Evolutionary conservation across 1,140 invertebrate genomes (phyloP), one percentile per base, ranked within the genome.

Genomic region (Carcinoscorpius rotundicauda): DNA sequence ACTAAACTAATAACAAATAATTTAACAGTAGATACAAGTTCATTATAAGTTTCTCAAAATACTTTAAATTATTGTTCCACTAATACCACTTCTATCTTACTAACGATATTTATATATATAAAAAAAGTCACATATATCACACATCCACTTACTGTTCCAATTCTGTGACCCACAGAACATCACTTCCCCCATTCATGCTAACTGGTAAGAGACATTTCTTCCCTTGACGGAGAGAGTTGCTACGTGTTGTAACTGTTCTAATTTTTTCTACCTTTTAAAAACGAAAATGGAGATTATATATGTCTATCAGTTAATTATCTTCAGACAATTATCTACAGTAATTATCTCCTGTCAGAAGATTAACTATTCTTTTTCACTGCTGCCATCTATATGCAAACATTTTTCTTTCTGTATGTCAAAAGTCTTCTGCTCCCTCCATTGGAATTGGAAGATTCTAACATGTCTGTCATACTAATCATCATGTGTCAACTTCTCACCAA

Each of bases 131-230:
- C 29, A 29, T 29, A 29, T 29, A 29, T 29, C 29, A 29, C 29
- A 29, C 29, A 29, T 29, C 29, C 6, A 68, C 62, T 66, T 66
- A 77, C 73, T 77, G 75, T 71, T 85, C 83, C 10, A 84, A 69
- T 68, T 85, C 83, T 49, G 80, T 81, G 29, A 82, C 78, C 79
- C 82, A 83, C 10, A 83, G 67, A 5, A 72, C 71, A 67, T 82
- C 81, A n/a, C 72, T 72, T 62, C 72, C 69, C 3, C 79, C 78
- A 64, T 80, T 77, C 79, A 82, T 82, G 29, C 75, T 62, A 4
- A 84, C 78, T 53, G 81, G 81, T 62, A 77, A 77, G n/a, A 68
- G 61, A 71, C 75, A 68, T 10, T 70, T 68, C n/a, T 68, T 71
- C 5, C 71, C 77, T 73, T 80, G 77, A 61, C 75, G 73, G 6